A percentile compares a stretch with the other conserved stretches of the same genome.
Evolutionary conservation across 2,113 vertebrate species (phyloP).

Genomic region (Elephantulus edwardii): DNA sequence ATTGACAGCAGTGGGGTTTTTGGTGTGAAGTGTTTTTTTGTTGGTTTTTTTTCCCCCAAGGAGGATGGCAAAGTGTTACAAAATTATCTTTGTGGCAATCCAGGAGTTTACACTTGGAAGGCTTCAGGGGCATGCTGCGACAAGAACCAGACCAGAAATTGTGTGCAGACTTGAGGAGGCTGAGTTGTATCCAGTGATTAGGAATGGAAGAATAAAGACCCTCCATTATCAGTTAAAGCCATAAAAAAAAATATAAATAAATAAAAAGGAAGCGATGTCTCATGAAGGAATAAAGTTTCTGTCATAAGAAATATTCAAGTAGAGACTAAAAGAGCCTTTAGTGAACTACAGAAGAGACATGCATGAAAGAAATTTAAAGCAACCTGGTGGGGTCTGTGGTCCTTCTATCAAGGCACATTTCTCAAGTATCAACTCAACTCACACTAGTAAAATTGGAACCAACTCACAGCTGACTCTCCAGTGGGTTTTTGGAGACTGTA

Average conservation of each 20-base stretch:
- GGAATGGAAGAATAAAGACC: constrained; percentile 10
- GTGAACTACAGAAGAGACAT: background rate
- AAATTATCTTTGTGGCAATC: background rate
- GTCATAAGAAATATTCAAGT: background rate
- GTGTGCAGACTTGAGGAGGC: background rate
- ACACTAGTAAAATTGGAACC: no score
- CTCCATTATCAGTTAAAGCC: background rate
- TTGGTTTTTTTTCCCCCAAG: no score
- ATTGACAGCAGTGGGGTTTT: background rate
- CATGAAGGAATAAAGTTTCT: background rate
- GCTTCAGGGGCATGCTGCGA: background rate
- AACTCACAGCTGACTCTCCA: no score
- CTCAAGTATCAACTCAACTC: no score
- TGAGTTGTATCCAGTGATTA: background rate
- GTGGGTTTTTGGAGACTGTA: no score
- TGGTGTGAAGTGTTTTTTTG: no score
- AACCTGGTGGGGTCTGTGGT: background rate
- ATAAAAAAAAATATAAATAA: background rate
- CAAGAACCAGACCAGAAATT: background rate
- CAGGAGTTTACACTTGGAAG: background rate
- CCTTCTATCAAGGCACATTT: background rate
- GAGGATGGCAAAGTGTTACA: background rate
- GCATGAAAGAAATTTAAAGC: background rate
- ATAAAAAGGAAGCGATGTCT: background rate
- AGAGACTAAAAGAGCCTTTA: background rate